Percentiles rank a stretch among this genome's conserved stretches.
Conservation (phyloP, 2,888 invertebrate genomes). For the Xylota sylvarum region DNA sequence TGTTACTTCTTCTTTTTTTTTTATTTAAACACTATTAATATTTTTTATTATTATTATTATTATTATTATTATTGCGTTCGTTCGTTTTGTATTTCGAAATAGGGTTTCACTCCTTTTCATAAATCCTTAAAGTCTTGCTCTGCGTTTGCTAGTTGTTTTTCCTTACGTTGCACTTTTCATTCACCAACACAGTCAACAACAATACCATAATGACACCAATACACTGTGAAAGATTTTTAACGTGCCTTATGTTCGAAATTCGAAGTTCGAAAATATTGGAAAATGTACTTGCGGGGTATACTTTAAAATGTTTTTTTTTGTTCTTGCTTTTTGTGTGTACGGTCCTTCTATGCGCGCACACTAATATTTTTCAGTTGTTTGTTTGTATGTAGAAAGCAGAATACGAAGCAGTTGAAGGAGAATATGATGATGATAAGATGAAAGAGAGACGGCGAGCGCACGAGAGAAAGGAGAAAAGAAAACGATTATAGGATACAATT, state of each 20-base stretch:
- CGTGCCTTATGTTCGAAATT: constrained; percentile 56
- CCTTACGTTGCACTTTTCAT: constrained; percentile 62
- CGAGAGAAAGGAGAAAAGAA: constrained; percentile 51
- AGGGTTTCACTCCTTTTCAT: not conserved
- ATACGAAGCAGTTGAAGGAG: constrained; percentile 30
- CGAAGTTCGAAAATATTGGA: constrained; percentile 64
- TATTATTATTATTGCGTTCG: constrained; percentile 23
- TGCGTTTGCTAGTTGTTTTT: constrained; percentile 29
- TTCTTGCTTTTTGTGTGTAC: constrained; percentile 25
- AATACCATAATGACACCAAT: constrained; percentile 45
- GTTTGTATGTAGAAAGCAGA: constrained; percentile 48
- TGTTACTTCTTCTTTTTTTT: not conserved
- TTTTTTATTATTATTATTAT: not conserved
- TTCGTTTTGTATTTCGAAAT: not conserved
- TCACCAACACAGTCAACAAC: constrained; percentile 52
- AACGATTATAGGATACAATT: constrained; percentile 68
- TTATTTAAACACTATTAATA: not conserved
- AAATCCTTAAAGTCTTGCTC: constrained; percentile 31
- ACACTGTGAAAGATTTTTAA: constrained; percentile 35
- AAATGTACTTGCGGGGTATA: constrained; percentile 49
- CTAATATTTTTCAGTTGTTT: constrained; percentile 35
- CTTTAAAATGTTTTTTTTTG: constrained; percentile 52
- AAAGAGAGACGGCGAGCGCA: constrained; percentile 25
- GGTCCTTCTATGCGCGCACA: constrained; percentile 59
- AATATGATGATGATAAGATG: constrained; percentile 46